Evolutionary conservation across 2,797 vertebrate genomes (phyloP).

Genomic region (Florisuga fusca): DNA sequence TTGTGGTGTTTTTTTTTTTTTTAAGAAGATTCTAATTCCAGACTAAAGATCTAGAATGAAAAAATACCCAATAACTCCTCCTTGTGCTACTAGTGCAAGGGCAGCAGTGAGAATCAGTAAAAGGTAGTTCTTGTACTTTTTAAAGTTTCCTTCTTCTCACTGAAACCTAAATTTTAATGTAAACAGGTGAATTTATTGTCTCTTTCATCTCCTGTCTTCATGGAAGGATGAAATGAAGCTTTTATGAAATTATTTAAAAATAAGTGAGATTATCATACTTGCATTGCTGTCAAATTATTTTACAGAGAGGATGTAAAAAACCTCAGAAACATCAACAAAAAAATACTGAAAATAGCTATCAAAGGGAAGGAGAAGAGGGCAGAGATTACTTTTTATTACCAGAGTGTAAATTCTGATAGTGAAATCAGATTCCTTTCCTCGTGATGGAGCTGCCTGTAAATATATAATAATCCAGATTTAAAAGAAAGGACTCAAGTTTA

Average conservation of each 20-base stretch:
- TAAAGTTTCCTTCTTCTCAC: neutral
- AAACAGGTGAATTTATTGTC: neutral
- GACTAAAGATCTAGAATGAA: neutral
- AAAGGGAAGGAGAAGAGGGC: neutral
- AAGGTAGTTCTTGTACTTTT: neutral
- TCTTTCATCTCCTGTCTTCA: neutral
- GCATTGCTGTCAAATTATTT: neutral
- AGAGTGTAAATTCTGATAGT: neutral
- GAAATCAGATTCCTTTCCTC: constrained; percentile 49
- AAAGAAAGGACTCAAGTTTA: constrained; percentile 2
- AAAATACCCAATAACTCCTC: neutral
- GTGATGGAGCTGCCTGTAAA: neutral
- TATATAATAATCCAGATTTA: neutral
- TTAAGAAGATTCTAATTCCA: neutral
- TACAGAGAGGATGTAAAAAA: neutral
- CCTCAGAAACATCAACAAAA: neutral
- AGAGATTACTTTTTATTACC: neutral
- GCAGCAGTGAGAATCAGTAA: neutral
- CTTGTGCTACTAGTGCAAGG: neutral
- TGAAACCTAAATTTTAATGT: neutral
- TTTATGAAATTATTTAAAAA: neutral
- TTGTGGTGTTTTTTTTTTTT: neutral
- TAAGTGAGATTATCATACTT: neutral
- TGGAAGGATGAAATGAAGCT: neutral
- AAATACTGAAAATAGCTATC: neutral